Conservation (phyloP, 2,113 vertebrate species). For the Microcebus murinus region DNA sequence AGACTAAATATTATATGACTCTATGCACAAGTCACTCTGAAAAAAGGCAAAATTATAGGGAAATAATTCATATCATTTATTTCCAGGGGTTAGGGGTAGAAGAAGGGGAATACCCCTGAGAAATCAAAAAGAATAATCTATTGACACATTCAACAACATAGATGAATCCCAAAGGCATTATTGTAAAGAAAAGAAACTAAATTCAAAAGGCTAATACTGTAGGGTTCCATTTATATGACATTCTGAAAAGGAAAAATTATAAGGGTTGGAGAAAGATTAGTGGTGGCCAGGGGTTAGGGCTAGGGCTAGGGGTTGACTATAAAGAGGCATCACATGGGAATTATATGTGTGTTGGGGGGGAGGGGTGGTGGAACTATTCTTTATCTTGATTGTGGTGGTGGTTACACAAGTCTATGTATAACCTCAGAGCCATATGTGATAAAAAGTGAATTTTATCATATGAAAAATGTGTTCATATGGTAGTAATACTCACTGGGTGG, state of each 20-base stretch:
- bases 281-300: neutral
- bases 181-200: neutral
- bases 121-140: neutral
- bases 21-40: neutral
- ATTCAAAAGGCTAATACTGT: neutral
- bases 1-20: neutral
- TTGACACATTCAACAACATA: neutral
- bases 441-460: conserved; percentile 2
- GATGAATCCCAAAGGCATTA: neutral
- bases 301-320: neutral
- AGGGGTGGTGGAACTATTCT: neutral
- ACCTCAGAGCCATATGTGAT: neutral
- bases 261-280: neutral
- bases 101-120: neutral
- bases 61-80: neutral
- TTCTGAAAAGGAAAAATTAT: conserved; percentile 1
- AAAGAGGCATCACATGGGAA: neutral
- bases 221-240: neutral
- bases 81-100: neutral
- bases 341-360: neutral
- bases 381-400: neutral
- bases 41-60: neutral
- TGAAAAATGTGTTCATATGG: neutral
- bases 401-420: neutral
- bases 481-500: no score